These are phyloP conservation scores for Hapalemur alaotrensis DNA, from an alignment of 2,797 vertebrate genomes.

Conservation along the genomic window DNA sequence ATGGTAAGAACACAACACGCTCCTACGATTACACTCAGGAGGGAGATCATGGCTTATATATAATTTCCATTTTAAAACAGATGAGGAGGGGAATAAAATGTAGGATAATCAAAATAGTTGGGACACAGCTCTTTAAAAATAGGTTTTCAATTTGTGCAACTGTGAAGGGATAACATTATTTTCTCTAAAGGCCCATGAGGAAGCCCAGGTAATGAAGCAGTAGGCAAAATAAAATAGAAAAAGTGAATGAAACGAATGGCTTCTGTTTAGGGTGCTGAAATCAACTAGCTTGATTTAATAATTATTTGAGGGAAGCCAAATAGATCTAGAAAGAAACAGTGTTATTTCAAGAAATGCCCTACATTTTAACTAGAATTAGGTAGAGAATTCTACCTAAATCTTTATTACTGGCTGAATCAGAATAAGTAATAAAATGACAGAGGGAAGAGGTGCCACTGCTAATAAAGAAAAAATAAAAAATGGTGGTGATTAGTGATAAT, in stretches of 20 bases:
- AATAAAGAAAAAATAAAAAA: background rate
- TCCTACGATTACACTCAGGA: conserved; percentile 6
- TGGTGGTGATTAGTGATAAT: background rate
- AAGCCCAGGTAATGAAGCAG: conserved; percentile 57
- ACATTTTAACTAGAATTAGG: background rate
- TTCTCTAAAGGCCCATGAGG: conserved; percentile 46
- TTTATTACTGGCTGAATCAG: background rate
- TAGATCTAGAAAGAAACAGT: background rate
- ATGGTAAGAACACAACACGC: conserved; percentile 15
- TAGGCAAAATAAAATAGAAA: conserved; percentile 50
- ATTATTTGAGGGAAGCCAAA: conserved; percentile 19
- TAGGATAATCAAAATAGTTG: background rate
- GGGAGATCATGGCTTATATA: background rate
- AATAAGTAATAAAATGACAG: background rate
- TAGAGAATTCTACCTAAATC: background rate
- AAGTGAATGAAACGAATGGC: background rate
- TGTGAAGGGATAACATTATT: conserved; percentile 47
- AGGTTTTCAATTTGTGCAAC: conserved; percentile 60
- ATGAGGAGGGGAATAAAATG: background rate
- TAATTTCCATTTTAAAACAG: conserved; percentile 49
- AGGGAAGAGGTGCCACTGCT: background rate
- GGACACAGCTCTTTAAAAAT: conserved; percentile 40
- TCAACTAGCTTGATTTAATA: conserved; percentile 32
- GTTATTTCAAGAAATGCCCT: background rate
- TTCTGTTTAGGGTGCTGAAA: background rate